Conservation (phyloP, 2,888 invertebrate genomes). For the Ochlodes sylvanus region DNA sequence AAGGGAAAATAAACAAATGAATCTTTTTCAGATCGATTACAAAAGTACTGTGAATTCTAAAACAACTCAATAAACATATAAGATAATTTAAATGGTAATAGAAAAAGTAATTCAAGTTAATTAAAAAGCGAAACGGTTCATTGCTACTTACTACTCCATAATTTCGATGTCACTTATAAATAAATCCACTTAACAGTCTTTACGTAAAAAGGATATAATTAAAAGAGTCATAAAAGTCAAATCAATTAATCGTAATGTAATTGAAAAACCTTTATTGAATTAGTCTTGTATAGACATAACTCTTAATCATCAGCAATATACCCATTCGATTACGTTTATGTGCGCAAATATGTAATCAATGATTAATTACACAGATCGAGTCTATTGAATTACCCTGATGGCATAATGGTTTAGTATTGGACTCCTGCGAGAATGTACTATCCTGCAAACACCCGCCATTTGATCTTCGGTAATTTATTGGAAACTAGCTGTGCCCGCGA, state of each 20-base stretch:
- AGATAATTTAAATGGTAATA: too few relatives aligned
- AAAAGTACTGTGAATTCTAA: too few relatives aligned
- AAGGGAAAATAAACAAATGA: too few relatives aligned
- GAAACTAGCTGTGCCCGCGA: too few relatives aligned
- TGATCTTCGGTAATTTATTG: too few relatives aligned
- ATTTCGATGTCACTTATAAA: too few relatives aligned
- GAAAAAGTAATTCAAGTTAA: too few relatives aligned
- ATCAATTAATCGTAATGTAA: slow-evolving; percentile 31
- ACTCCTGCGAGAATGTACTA: slow-evolving; percentile 6
- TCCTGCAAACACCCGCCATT: background rate
- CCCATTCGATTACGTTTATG: slow-evolving; percentile 21
- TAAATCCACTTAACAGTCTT: too few relatives aligned
- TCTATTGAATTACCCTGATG: slow-evolving; percentile 14
- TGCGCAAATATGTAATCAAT: slow-evolving; percentile 27
- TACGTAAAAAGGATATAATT: slow-evolving; percentile 18
- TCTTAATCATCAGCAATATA: slow-evolving; percentile 11
- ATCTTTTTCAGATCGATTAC: too few relatives aligned
- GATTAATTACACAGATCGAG: slow-evolving; percentile 23
- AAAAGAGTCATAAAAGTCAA: slow-evolving; percentile 25
- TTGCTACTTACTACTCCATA: too few relatives aligned
- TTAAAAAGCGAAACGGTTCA: too few relatives aligned
- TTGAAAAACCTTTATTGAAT: slow-evolving; percentile 27
- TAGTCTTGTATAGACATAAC: slow-evolving; percentile 10
- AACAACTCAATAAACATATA: too few relatives aligned
- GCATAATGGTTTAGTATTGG: slow-evolving; percentile 7